Percentiles rank a stretch among this genome's conserved stretches.
Evolutionary conservation across 2,888 invertebrate genomes (phyloP).

Genomic region (Ametastegia equiseti): DNA sequence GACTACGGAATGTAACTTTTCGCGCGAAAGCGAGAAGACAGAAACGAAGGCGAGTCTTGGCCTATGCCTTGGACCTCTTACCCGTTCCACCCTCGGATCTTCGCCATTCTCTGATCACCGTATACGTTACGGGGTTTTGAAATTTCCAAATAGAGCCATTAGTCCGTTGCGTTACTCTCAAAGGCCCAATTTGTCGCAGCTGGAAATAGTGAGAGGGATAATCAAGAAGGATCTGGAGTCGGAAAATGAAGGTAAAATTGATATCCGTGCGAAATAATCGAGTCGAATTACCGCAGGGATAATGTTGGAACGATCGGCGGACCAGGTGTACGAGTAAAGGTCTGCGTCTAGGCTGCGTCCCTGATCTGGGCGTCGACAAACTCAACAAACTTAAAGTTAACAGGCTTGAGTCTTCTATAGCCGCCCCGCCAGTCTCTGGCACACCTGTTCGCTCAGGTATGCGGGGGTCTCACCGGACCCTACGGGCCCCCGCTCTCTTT

Average conservation of each 20-base stretch:
- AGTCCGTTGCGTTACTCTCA: no score
- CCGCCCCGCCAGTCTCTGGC: conserved; percentile 52
- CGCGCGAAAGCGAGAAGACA: conserved; percentile 58
- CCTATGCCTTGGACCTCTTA: neutral
- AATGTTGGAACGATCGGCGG: neutral
- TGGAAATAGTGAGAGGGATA: neutral
- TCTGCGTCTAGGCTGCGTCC: conserved; percentile 34
- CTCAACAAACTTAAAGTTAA: conserved; percentile 48
- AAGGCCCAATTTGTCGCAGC: no score
- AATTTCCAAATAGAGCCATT: neutral
- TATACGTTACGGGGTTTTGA: neutral
- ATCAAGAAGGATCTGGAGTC: neutral
- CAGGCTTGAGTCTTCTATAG: conserved; percentile 43
- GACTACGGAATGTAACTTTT: conserved; percentile 67
- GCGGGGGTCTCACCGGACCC: conserved; percentile 56
- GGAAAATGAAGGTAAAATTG: neutral
- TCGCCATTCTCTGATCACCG: neutral
- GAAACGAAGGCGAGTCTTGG: conserved; percentile 29
- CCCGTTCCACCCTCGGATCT: neutral
- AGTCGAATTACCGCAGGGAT: neutral
- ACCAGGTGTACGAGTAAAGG: conserved; percentile 23
- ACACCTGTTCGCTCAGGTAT: conserved; percentile 68
- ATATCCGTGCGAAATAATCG: conserved; percentile 3
- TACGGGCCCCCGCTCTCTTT: conserved; percentile 38
- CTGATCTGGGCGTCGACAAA: conserved; percentile 48